Conservation (phyloP, 2,113 vertebrate genomes). For the Charina bottae region DNA sequence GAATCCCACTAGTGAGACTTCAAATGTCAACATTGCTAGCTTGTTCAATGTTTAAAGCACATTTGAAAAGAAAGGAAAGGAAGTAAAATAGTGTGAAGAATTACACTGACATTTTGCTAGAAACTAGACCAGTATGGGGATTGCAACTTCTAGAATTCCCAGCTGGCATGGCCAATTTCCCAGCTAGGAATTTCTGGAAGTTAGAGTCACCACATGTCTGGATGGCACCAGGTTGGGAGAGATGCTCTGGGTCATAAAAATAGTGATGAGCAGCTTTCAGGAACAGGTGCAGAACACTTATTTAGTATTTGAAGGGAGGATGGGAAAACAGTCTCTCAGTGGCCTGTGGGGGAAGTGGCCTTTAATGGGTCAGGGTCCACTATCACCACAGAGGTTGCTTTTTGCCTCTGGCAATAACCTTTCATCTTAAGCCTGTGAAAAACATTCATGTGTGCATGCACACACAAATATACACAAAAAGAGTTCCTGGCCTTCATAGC, state of each 20-base stretch:
- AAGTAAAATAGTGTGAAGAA: constrained; percentile 11
- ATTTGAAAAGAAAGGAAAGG: constrained; percentile 9
- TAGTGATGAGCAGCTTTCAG: background rate
- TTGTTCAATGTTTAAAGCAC: background rate
- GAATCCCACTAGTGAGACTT: background rate
- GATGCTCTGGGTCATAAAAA: background rate
- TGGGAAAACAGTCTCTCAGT: background rate
- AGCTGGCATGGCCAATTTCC: background rate
- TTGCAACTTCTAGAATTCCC: background rate
- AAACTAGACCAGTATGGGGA: background rate
- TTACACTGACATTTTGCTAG: background rate
- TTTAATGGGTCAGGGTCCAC: background rate
- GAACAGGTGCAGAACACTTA: background rate
- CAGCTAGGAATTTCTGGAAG: background rate
- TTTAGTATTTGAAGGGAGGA: background rate
- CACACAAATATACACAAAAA: background rate
- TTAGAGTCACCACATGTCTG: background rate
- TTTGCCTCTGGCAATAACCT: background rate
- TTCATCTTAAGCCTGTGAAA: background rate
- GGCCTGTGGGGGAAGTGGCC: too few relatives aligned
- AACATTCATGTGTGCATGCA: background rate
- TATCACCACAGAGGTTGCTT: background rate
- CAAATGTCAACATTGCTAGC: background rate
- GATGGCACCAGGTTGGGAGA: background rate
- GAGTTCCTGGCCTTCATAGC: background rate